These are phyloP conservation scores for Leuciscus waleckii DNA, from an alignment of 2,797 vertebrate species.

Conservation along the genomic window DNA sequence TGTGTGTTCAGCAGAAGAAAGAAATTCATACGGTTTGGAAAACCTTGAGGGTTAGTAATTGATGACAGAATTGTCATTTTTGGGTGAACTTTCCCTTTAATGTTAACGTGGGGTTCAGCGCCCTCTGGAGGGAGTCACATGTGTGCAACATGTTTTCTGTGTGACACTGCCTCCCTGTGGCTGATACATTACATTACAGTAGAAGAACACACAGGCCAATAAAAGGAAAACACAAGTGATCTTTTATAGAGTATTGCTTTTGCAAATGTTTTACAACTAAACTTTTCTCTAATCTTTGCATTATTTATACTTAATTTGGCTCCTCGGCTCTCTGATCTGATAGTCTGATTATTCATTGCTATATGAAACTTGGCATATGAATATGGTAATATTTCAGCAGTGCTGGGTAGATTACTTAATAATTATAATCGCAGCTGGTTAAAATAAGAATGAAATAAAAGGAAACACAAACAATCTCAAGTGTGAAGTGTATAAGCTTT, in stretches of 20 bases:
- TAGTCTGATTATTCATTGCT: neutral
- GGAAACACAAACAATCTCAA: neutral
- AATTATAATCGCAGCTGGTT: neutral
- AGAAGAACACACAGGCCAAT: neutral
- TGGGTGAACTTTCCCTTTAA: neutral
- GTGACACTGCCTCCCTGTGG: constrained; percentile 3
- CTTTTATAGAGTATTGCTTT: neutral
- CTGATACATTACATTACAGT: neutral
- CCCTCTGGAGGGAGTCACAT: neutral
- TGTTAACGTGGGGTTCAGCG: neutral
- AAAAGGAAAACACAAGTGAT: neutral
- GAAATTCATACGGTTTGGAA: neutral
- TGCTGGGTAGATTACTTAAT: neutral
- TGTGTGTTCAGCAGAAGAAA: neutral
- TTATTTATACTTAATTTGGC: neutral
- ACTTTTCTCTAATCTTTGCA: neutral
- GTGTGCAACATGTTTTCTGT: neutral
- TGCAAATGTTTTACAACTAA: neutral
- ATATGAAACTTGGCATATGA: neutral
- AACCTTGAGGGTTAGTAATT: neutral
- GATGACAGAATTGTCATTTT: neutral
- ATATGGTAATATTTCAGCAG: neutral
- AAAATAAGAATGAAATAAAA: neutral
- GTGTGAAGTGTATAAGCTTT: neutral
- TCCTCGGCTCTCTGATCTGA: neutral